Base-by-base conservation (phyloP, 2,113 vertebrate genomes). In the Scatophagus argus region DNA sequence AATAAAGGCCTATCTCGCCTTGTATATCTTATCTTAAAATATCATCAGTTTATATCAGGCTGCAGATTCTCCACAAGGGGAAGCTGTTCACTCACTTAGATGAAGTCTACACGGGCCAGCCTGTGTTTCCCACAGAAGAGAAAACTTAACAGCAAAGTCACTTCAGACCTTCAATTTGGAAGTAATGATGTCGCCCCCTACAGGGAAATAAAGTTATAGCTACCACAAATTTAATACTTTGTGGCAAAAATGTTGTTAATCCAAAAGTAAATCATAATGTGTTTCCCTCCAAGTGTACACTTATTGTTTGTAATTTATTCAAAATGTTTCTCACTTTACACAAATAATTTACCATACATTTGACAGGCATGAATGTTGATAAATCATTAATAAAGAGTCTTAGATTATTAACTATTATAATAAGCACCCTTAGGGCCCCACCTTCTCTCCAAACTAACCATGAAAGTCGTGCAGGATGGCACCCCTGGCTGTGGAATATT, bases 361-460 rank as follows among this genome's bases (percentile, higher is more conserved):
- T 5, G 32, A 31, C 12, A 59, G 38, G 49, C 27, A 21, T 29
- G 8, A 41, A 4, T 32, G 25, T 74, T 8, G 29, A 46, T 82
- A 39, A 62, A 72, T 72, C 38, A 41, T 41, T 67, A 2, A 49
- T 64, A 16, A 59, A 59, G n/a, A 19, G 7, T 23, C 27, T 32
- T 2, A n/a, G 17, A 36, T 56, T 27, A 2, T 14, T 76, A 3
- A 76, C 1, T 46, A 8, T 39, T 32, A 23, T 19, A 59, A 23
- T 62, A 39, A 51, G 13, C 23, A 31, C 29, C 31, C 1, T n/a
- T 8, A 21, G 16, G 6, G 11, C 9, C 5, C 32, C 17, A n/a
- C 12, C 43, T 34, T 17, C 13, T 27, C 23, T 10, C 23, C 46
- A 52, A 32, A 43, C 41, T 43, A 14, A 43, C 41, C 41, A 43